These are phyloP conservation scores for Pachycephala philippinensis DNA, from an alignment of 2,113 vertebrate species.

Conservation along the genomic window DNA sequence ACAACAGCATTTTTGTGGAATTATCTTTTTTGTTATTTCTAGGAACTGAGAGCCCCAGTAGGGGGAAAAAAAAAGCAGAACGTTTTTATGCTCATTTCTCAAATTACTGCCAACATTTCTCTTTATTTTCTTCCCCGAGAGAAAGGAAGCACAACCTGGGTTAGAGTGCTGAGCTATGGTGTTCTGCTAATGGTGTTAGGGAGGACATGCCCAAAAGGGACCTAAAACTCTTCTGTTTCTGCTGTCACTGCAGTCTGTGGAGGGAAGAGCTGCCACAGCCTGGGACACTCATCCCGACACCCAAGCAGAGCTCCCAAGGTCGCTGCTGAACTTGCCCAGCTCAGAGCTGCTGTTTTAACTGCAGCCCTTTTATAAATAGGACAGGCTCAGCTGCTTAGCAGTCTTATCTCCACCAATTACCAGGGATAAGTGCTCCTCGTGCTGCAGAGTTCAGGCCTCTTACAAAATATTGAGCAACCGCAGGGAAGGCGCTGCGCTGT, in stretches of 20 bases:
- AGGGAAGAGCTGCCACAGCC: not conserved
- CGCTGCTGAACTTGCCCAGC: not conserved
- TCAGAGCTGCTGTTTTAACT: not conserved
- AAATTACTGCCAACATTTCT: not conserved
- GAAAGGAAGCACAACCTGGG: not conserved
- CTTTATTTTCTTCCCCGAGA: not conserved
- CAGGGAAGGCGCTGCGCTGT: not conserved
- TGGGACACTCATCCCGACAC: not conserved
- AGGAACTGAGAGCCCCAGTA: not conserved
- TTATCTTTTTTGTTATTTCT: not conserved
- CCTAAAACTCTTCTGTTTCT: not conserved
- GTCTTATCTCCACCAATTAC: slow-evolving; percentile 20
- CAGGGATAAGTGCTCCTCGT: slow-evolving; percentile 9
- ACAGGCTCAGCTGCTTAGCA: slow-evolving; percentile 32
- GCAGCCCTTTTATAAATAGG: slow-evolving; percentile 58
- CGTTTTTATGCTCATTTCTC: not conserved
- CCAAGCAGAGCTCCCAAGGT: not conserved
- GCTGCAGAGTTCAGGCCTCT: not conserved
- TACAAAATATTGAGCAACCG: not conserved
- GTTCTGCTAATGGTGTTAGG: fast-evolving
- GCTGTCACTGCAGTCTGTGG: not conserved
- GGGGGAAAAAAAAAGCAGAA: not conserved
- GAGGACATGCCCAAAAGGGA: not conserved
- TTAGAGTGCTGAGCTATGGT: not conserved
- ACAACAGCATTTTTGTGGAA: not conserved